phyloP scores from a whole-genome alignment of 2,797 vertebrate species.

The Fringilla coelebs region DNA sequence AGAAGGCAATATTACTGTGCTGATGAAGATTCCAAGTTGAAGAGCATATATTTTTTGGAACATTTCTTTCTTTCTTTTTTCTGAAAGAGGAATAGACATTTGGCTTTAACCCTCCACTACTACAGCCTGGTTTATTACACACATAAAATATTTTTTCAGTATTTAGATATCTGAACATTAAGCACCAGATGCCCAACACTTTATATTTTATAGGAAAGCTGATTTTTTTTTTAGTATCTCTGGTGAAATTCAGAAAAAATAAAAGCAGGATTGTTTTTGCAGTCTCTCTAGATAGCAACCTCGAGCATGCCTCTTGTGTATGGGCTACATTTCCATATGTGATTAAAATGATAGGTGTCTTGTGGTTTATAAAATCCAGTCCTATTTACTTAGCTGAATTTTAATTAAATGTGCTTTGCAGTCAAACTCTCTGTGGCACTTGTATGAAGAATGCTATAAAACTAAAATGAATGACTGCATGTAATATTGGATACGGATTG shows the following conservation, averaged over 20 bases:
- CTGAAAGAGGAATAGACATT: background rate
- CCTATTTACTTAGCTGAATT: conserved; percentile 48
- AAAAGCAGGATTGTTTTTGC: background rate
- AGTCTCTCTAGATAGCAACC: background rate
- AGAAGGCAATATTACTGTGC: background rate
- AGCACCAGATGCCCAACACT: background rate
- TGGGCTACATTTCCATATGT: background rate
- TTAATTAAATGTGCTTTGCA: conserved; percentile 60
- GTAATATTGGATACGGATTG: conserved; percentile 6
- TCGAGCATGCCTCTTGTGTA: background rate
- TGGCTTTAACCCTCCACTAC: background rate
- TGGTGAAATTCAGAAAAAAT: background rate
- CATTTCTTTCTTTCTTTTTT: background rate
- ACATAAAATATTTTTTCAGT: background rate
- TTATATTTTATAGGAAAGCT: background rate
- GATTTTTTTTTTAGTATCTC: background rate
- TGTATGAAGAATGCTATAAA: conserved; percentile 19
- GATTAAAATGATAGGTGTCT: conserved; percentile 52
- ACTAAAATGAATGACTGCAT: conserved; percentile 37
- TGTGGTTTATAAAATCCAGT: conserved; percentile 38
- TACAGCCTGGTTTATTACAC: background rate
- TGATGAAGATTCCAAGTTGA: background rate
- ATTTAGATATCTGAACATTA: background rate
- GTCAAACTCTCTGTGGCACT: conserved; percentile 7
- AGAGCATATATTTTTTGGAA: background rate